Evolutionary conservation across 1,140 invertebrate genomes (phyloP), one percentile per base, ranked within the genome.

Genomic region (Chlorops oryzae): DNA sequence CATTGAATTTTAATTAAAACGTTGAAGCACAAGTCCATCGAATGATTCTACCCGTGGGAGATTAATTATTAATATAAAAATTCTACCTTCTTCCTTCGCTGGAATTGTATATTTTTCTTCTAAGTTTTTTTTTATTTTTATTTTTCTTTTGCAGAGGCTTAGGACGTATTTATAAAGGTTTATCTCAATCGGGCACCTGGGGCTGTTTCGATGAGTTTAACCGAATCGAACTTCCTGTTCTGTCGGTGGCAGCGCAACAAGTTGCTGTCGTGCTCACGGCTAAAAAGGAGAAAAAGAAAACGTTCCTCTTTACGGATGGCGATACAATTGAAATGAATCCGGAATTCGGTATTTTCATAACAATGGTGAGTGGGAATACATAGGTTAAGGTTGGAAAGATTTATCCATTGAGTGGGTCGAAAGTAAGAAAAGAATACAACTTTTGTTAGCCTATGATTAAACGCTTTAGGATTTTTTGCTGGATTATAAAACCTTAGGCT

Each of bases 281-380:
- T 5, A 91, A 90, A 60, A 94, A 93, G 65, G 92, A 96, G 69
- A 95, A 97, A 65, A 85, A 88, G 54, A 90, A 90, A 64, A 76
- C 80, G 17, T 96, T 96, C 65, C 72, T 90, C 5, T 98, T 97
- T 65, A 96, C 93, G 1, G 95, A 98, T 66, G 95, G 95, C 0
- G 94, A 97, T 65, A 79, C 81, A 38, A 88, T 96, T 5, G 85
- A 92, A 42, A 84, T 98, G 83, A 96, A 92, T 74, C 86, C 88
- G 0, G 94, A 97, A 72, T 93, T 97, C 76, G 95, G 94, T 23
- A 96, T 98, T 61, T 97, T 97, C 66, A 87, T 97, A 52, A 97
- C 94, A 13, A 97, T 98, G 94, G 92, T 93, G 74, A 71, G 66
- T 53, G 44, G 47, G 9, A 18, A 44, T 18, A 21, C 5, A 34